These are phyloP conservation scores for Lycocorax pyrrhopterus DNA, from an alignment of 2,113 vertebrate species.

Conservation along the genomic window DNA sequence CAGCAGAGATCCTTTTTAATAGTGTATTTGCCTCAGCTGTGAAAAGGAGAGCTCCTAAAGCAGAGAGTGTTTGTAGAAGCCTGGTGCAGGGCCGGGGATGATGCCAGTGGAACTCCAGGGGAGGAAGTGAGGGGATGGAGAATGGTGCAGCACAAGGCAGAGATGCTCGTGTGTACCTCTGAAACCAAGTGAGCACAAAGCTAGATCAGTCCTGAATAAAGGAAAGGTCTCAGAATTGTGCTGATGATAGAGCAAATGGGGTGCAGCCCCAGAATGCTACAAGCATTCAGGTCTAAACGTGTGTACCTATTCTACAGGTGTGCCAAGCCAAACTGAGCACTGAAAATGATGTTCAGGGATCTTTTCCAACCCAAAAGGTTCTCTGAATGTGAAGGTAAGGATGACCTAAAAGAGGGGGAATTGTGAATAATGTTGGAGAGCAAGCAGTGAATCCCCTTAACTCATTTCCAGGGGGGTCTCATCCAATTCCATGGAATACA, in stretches of 20 bases:
- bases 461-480: background rate
- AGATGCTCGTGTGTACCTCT: background rate
- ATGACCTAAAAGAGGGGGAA: background rate
- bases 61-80: background rate
- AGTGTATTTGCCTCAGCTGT: background rate
- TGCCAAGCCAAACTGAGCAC: background rate
- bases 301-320: rapidly evolving
- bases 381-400: background rate
- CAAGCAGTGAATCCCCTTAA: background rate
- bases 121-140: background rate
- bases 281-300: background rate
- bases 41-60: background rate
- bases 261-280: conserved; percentile 5
- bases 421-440: background rate
- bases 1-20: conserved; percentile 48
- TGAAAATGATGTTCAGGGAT: background rate
- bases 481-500: background rate
- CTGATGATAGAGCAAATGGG: background rate
- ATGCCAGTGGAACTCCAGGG: background rate
- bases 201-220: background rate
- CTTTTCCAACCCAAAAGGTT: background rate
- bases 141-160: background rate
- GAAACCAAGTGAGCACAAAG: background rate
- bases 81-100: background rate
- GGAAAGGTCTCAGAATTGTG: background rate